Percentiles rank a stretch among this genome's conserved stretches.
Evolutionary conservation across 2,113 vertebrate species (phyloP).

Genomic region (Centrocercus urophasianus): DNA sequence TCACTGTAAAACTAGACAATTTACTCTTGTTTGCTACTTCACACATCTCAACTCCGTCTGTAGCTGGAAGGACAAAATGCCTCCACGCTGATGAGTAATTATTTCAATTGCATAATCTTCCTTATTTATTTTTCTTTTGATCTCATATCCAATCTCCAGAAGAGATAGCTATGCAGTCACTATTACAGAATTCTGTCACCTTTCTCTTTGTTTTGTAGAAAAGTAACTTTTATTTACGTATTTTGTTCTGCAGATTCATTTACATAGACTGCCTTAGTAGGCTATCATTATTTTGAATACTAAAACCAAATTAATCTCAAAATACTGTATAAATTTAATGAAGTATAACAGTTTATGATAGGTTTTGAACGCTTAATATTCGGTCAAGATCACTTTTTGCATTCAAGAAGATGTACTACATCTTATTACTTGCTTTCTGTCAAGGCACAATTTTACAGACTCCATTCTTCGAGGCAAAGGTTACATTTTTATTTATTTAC

Average conservation of each 20-base stretch:
- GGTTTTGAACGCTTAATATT: neutral
- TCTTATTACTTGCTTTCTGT: neutral
- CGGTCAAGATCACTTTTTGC: neutral
- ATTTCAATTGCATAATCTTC: neutral
- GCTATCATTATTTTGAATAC: neutral
- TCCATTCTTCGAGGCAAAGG: neutral
- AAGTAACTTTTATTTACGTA: neutral
- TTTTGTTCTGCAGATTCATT: neutral
- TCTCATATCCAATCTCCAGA: neutral
- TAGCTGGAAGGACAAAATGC: slow-evolving; percentile 42
- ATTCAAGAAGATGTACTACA: neutral
- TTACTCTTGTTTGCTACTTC: slow-evolving; percentile 17
- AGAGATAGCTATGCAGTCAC: neutral
- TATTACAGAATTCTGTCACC: neutral
- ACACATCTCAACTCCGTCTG: slow-evolving; percentile 2
- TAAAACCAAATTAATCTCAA: neutral
- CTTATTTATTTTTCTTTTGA: neutral
- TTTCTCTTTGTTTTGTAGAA: neutral
- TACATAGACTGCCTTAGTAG: neutral
- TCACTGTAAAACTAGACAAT: neutral
- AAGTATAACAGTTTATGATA: neutral
- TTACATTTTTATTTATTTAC: neutral
- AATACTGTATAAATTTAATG: neutral
- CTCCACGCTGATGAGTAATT: slow-evolving; percentile 40
- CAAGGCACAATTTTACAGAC: neutral